Base-by-base conservation (phyloP, 2,888 invertebrate species). In the Scaptomyza caliginosa region DNA sequence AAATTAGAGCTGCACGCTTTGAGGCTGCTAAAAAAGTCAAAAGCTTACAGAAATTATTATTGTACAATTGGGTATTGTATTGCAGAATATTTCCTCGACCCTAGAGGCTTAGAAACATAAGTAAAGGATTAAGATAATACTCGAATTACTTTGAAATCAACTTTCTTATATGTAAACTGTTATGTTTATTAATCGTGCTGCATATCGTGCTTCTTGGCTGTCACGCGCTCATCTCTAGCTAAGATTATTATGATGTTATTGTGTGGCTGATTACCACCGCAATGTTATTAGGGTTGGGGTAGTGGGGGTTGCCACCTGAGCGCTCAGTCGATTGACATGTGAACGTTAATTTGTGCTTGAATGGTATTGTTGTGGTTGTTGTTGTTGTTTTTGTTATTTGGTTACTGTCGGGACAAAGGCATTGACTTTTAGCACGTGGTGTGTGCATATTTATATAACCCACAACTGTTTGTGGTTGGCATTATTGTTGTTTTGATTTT, bases 351-450 rank as follows among this genome's bases (percentile, higher is more conserved):
- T 82, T 64, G 60, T 30, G 60, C 32, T 46, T 23, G 55, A 52
- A 76, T 57, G 36, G 52, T 54, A 32, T 32, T 62, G 48, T 10
- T 49, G 23, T 36, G 34, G 32, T 54, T 63, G 45, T 30, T 30
- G 5, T 10, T 49, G 23, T 36, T 32, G 32, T 54, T 63, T 40
- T 30, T 30, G 5, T 50, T 30, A 13, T 45, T 28, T 16, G 48
- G 40, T 24, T 28, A 3, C 26, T 32, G 43, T n/a, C 26, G 23
- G 19, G 30, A 36, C 43, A 8, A 62, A 80, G 80, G 68, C 74
- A 83, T 71, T 83, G 83, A 83, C 81, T 83, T 64, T 55, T 38
- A 76, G 71, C 66, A 71, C 79, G 68, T 79, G 77, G 50, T 74
- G 74, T 67, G 54, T 62, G 43, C 43, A 64, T 43, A 64, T 65